Evolutionary conservation across 2,888 invertebrate species (phyloP), one percentile per base, ranked within the genome.

Genomic region (Busseola fusca): DNA sequence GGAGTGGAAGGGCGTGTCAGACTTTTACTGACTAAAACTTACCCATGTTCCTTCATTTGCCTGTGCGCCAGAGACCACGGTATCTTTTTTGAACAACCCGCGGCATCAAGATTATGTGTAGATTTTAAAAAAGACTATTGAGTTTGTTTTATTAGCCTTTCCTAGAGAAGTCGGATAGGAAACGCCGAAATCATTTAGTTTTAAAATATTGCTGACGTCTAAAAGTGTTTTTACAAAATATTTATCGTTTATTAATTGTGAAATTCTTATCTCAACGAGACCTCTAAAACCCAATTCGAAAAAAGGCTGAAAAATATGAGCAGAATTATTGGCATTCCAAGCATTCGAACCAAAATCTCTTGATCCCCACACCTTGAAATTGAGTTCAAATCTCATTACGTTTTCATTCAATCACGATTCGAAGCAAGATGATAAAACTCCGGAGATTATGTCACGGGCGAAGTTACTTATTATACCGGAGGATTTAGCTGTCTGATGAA

Each of bases 401-500:
- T 69, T 69, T 60, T 56, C 57, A 70, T 67, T 71, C 70, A 67
- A 79, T 79, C 66, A 74, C 65, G 74, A 70, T 75, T 48, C 45
- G 30, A 30, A 54, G n/a, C 56, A 54, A 69, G 52, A 64, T 74
- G 45, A 76, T 72, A 72, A 68, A 69, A 64, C 42, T 72, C 68
- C n/a, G 40, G 66, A 58, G 68, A 81, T 81, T 68, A 78, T 71
- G 64, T 75, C 78, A 78, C 69, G 69, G 48, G 54, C 67, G 45
- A 50, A 71, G 57, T 34, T 56, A 74, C 64, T 69, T 67, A 67
- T 71, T 64, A 68, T 45, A 68, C 62, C n/a, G 34, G 37, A 69
- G 48, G 48, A 60, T 67, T 57, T 30, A 50, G 16, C 50, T 74
- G 42, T 56, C 21, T 25, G 57, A 57, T 56, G 57, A 78, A 59